Conservation (phyloP, 2,888 invertebrate species). For the Phortica okadai region DNA sequence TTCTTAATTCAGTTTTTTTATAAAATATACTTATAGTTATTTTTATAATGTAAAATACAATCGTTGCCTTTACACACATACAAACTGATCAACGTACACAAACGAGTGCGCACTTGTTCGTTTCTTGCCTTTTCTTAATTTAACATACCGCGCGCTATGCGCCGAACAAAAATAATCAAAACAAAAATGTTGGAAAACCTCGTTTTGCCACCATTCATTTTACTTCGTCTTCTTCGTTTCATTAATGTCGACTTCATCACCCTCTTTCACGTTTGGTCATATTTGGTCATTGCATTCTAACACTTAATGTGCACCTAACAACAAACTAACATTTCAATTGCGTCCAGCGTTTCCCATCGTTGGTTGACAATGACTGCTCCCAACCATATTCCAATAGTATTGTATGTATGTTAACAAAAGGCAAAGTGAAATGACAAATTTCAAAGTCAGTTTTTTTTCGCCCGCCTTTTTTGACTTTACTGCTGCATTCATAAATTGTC, state of each 20-base stretch:
- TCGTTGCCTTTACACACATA: too few species aligned
- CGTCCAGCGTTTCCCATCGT: slow-evolving; percentile 62
- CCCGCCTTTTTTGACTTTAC: slow-evolving; percentile 31
- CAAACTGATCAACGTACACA: too few species aligned
- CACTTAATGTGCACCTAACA: too few species aligned
- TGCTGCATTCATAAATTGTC: slow-evolving; percentile 13
- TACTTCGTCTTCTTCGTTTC: slow-evolving; percentile 44
- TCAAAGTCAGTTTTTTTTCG: slow-evolving; percentile 36
- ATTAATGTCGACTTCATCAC: slow-evolving; percentile 51
- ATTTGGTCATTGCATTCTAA: too few species aligned
- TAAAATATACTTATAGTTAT: too few species aligned
- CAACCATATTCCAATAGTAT: too few species aligned
- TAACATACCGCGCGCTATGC: slow-evolving; percentile 45
- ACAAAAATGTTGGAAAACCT: slow-evolving; percentile 68
- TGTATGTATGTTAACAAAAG: too few species aligned
- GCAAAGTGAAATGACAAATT: too few species aligned
- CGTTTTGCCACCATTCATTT: slow-evolving; percentile 20
- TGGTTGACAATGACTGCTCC: slow-evolving; percentile 38
- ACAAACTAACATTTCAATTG: neutral
- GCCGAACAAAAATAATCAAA: slow-evolving; percentile 71
- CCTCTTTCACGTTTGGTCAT: slow-evolving; percentile 43
- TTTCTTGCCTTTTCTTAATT: neutral
- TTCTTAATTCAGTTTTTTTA: too few species aligned
- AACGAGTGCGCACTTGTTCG: too few species aligned
- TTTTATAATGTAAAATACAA: too few species aligned